Conservation (phyloP, 1,140 invertebrate genomes). For the Sarcophaga peregrina region DNA sequence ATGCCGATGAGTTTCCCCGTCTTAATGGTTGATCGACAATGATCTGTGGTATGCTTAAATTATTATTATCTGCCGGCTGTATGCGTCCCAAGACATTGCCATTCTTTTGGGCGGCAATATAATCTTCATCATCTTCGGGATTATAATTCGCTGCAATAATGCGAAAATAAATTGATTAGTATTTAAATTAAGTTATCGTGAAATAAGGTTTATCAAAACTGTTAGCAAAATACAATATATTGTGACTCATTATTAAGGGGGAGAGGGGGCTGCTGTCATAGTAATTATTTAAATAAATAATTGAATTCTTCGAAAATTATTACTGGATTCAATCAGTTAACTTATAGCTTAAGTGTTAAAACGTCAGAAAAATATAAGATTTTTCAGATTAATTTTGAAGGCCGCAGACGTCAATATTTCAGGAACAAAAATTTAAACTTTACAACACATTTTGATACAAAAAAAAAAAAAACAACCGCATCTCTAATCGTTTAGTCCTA, state of each 20-base stretch:
- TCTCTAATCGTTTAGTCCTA: no score
- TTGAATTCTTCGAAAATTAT: no score
- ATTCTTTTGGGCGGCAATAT: slow-evolving; percentile 56
- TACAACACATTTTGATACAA: no score
- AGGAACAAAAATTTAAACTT: no score
- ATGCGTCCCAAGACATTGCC: slow-evolving; percentile 58
- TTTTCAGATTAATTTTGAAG: no score
- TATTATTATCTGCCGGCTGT: slow-evolving; percentile 60
- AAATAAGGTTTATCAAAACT: background rate
- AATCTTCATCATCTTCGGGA: slow-evolving; percentile 65
- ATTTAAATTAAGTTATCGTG: background rate
- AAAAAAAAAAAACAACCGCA: no score
- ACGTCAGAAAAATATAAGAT: no score
- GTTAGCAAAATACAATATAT: background rate
- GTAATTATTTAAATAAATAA: no score
- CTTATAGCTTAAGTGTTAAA: no score
- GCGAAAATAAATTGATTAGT: background rate
- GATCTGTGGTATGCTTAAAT: slow-evolving; percentile 60
- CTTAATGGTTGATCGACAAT: slow-evolving; percentile 62
- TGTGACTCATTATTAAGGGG: background rate
- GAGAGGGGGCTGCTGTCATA: no score
- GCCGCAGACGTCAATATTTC: no score
- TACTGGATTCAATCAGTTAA: no score
- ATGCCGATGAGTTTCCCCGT: slow-evolving; percentile 51
- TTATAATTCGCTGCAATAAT: slow-evolving; percentile 61